Base-by-base conservation (phyloP, 2,113 vertebrate genomes). In the Phrynocephalus versicolor region DNA sequence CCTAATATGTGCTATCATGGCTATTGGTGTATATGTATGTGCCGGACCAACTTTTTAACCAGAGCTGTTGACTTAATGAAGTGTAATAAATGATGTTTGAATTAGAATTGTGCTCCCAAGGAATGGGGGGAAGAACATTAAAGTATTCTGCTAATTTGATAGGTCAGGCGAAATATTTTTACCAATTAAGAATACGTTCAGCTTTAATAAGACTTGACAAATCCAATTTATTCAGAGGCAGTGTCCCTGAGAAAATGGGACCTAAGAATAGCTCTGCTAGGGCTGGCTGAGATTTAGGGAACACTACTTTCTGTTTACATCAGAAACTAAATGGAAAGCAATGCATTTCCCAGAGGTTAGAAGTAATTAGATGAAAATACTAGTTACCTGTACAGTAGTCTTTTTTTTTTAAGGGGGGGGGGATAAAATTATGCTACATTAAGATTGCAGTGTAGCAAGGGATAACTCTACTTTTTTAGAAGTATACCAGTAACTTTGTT, bases 131-230 rank as follows among this genome's bases (percentile, higher is more conserved):
- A 67, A 74, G 9, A 72, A 83, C 25, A 16, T 13, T 21, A 62
- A 90, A 83, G 5, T 3, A n/a, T 5, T 85, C 9, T 0, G 41
- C 1, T 75, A 77, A 71, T 89, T 83, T 77, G 88, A 77, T 0
- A 76, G 92, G 57, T 81, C 82, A 89, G 85, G 73, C 33, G 74
- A 88, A 86, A 74, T 86, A 87, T 88, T 85, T 84, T 88, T 74
- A 2, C 67, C 62, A 85, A 87, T 86, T 84, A 93, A 74, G 80
- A 76, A 39, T 76, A 57, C 39, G 0, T 82, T 85, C 33, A 83
- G 23, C 37, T 87, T 65, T 15, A 5, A 82, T 2, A 51, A 82
- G 84, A 81, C 25, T 0, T 0, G 35, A 81, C 6, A 85, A 67
- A 81, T 27, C 33, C 57, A 64, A 65, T 55, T 74, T 75, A 84